A percentile compares a stretch with the other conserved stretches of the same genome.
phyloP scores from a whole-genome alignment of 1,140 invertebrate genomes.

The Drosophila mauritiana region DNA sequence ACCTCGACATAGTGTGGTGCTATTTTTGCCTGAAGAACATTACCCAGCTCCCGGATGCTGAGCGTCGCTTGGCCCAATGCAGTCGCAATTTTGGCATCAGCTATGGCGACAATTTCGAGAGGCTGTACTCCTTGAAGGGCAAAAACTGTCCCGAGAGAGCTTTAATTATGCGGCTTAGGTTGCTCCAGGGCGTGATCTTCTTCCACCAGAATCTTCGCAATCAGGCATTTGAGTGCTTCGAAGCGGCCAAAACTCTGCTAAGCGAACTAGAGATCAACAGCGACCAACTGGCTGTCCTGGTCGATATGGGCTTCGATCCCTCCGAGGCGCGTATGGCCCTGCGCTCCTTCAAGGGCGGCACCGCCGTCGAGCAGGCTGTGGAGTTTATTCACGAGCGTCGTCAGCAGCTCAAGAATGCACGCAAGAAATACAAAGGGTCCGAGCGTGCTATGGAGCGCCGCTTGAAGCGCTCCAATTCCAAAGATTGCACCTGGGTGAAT shows the following conservation, averaged over 20 bases:
- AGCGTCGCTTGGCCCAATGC: slow-evolving; percentile 87
- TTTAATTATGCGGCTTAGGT: slow-evolving; percentile 90
- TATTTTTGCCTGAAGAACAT: slow-evolving; percentile 90
- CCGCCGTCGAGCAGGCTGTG: slow-evolving; percentile 87
- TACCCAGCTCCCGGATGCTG: slow-evolving; percentile 89
- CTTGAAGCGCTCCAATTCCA: slow-evolving; percentile 42
- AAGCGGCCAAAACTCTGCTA: slow-evolving; percentile 87
- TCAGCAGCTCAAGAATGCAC: slow-evolving; percentile 49
- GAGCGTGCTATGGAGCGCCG: slow-evolving; percentile 85
- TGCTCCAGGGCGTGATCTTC: slow-evolving; percentile 91
- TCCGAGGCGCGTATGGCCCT: slow-evolving; percentile 88
- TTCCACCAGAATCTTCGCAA: slow-evolving; percentile 89
- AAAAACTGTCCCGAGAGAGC: slow-evolving; percentile 88
- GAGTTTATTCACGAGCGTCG: slow-evolving; percentile 84
- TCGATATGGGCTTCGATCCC: slow-evolving; percentile 87
- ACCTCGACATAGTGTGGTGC: slow-evolving; percentile 94
- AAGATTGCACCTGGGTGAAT: slow-evolving; percentile 71
- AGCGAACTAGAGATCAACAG: slow-evolving; percentile 87
- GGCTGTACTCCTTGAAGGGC: slow-evolving; percentile 89
- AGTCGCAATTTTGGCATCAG: slow-evolving; percentile 88
- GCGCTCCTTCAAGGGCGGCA: slow-evolving; percentile 86
- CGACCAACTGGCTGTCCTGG: slow-evolving; percentile 85
- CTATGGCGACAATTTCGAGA: slow-evolving; percentile 90
- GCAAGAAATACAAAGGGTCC: slow-evolving; percentile 85
- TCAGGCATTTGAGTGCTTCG: slow-evolving; percentile 87